Evolutionary conservation across 2,888 invertebrate genomes (phyloP).

Genomic region (Nezara viridula): DNA sequence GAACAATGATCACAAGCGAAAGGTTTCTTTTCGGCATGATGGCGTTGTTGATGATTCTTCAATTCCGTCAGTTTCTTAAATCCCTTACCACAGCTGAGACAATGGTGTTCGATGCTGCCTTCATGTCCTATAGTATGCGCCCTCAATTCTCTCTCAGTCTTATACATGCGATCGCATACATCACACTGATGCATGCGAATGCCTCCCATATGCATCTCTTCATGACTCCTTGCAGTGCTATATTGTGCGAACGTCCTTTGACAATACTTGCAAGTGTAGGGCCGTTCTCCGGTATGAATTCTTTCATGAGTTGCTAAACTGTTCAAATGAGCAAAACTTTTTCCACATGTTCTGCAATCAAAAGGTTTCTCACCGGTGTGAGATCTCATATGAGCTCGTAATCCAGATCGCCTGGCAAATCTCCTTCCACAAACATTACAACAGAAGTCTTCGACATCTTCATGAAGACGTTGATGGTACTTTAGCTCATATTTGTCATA

Average conservation of each 20-base stretch:
- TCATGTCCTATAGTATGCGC: slow-evolving; percentile 22
- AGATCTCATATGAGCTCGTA: slow-evolving; percentile 53
- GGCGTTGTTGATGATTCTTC: slow-evolving; percentile 53
- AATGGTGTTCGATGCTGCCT: slow-evolving; percentile 44
- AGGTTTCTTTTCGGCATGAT: slow-evolving; percentile 54
- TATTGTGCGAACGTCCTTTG: slow-evolving; percentile 53
- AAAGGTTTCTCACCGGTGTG: slow-evolving; percentile 58
- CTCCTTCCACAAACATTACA: slow-evolving; percentile 56
- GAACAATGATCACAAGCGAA: slow-evolving; percentile 49
- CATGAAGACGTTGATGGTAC: slow-evolving; percentile 56
- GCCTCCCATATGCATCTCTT: slow-evolving; percentile 59
- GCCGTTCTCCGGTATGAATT: slow-evolving; percentile 55
- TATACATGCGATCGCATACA: slow-evolving; percentile 55
- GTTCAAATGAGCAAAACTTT: slow-evolving; percentile 56
- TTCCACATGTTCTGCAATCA: slow-evolving; percentile 44
- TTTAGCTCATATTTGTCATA: slow-evolving; percentile 59
- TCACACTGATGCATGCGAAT: slow-evolving; percentile 53
- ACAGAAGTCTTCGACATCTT: slow-evolving; percentile 58
- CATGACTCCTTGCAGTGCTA: slow-evolving; percentile 55
- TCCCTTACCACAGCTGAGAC: slow-evolving; percentile 22
- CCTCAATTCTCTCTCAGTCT: slow-evolving; percentile 48
- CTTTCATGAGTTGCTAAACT: slow-evolving; percentile 52
- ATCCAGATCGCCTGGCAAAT: slow-evolving; percentile 50
- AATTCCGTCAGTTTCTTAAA: slow-evolving; percentile 52
- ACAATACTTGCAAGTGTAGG: slow-evolving; percentile 55